A percentile compares a stretch with the other conserved stretches of the same genome.
Evolutionary conservation across 2,113 vertebrate species (phyloP).

Genomic region (Cyphomyrus discorhynchus): DNA sequence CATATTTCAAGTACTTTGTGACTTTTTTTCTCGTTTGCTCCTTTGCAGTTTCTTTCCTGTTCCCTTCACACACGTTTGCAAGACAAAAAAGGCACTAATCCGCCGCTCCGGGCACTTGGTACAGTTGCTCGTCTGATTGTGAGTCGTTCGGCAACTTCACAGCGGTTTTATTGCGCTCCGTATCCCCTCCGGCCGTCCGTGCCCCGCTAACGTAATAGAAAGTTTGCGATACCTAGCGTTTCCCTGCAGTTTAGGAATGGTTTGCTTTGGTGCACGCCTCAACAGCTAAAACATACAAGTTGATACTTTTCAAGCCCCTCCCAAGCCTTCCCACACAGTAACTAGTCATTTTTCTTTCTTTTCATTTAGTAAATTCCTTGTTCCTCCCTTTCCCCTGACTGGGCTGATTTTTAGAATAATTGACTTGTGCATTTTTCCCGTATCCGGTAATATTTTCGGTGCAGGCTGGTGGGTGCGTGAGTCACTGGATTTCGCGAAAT

Average conservation of each 20-base stretch:
- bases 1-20: constrained; percentile 30
- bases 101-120: not conserved
- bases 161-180: constrained; percentile 16
- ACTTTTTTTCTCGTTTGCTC: constrained; percentile 14
- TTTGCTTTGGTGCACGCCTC: constrained; percentile 61
- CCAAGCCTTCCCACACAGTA: constrained; percentile 47
- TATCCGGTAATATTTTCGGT: constrained; percentile 25
- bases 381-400: constrained; percentile 19
- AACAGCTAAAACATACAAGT: constrained; percentile 61
- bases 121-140: constrained; percentile 1
- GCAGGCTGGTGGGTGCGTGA: constrained; percentile 17
- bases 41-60: not conserved
- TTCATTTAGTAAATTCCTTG: constrained; percentile 30
- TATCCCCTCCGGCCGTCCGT: constrained; percentile 9
- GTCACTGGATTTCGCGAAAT: constrained; percentile 22
- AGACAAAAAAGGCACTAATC: not conserved
- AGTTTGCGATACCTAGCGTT: constrained; percentile 10
- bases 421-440: constrained; percentile 21
- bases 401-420: constrained; percentile 9
- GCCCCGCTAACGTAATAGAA: not conserved
- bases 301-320: constrained; percentile 60
- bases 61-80: constrained; percentile 7
- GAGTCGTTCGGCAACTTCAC: constrained; percentile 13
- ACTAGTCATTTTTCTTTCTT: constrained; percentile 39
- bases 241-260: constrained; percentile 35